Percentiles rank a stretch among this genome's conserved stretches.
These are phyloP conservation scores for Craterocephalus amniculus DNA, from an alignment of 2,797 vertebrate genomes.

Conservation along the genomic window DNA sequence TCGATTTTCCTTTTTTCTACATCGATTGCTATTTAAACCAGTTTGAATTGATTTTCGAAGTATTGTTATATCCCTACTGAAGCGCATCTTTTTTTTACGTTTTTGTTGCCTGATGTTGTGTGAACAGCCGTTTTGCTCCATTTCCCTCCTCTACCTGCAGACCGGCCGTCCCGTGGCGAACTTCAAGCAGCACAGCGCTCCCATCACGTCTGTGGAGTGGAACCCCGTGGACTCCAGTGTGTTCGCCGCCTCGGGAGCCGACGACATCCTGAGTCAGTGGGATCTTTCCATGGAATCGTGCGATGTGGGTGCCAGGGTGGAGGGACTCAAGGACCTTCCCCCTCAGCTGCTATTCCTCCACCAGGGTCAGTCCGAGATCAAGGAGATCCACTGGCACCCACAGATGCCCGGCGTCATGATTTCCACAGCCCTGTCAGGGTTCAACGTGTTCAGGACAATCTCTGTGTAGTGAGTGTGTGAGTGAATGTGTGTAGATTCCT, in stretches of 20 bases:
- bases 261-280: conserved; percentile 92
- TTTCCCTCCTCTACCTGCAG: conserved; percentile 62
- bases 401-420: conserved; percentile 89
- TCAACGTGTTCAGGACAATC: conserved; percentile 92
- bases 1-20: too few relatives aligned
- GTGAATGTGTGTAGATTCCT: conserved; percentile 1
- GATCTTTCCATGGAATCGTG: conserved; percentile 91
- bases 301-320: conserved; percentile 81
- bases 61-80: too few relatives aligned
- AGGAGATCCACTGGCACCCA: conserved; percentile 94
- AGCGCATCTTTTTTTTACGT: neutral
- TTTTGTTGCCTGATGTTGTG: neutral
- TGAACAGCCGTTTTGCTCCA: neutral
- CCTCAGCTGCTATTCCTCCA: conserved; percentile 94
- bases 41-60: too few relatives aligned
- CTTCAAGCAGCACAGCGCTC: conserved; percentile 92
- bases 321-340: conserved; percentile 83
- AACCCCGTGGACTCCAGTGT: conserved; percentile 89
- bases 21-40: too few relatives aligned
- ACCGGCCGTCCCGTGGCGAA: conserved; percentile 86
- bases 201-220: conserved; percentile 93
- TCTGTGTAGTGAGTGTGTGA: conserved; percentile 78
- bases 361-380: conserved; percentile 92
- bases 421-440: conserved; percentile 89
- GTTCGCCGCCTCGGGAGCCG: conserved; percentile 89